phyloP scores from a whole-genome alignment of 2,888 invertebrate species.

The Drosophila sordidula region DNA sequence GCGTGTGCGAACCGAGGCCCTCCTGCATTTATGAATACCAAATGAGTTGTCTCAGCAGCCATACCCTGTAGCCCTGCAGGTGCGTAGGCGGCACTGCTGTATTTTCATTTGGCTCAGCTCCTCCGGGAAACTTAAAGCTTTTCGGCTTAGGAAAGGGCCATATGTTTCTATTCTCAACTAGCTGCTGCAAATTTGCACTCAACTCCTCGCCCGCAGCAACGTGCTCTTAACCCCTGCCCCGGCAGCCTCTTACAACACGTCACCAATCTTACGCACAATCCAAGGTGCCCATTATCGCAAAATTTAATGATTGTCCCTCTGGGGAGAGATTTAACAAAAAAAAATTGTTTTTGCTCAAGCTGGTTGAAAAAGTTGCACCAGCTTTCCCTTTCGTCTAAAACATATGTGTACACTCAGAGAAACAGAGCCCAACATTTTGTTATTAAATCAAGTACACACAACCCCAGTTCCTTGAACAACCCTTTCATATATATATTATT shows the following conservation, averaged over 20 bases:
- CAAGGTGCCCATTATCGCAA: slow-evolving; percentile 28
- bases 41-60: slow-evolving; percentile 59
- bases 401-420: neutral
- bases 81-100: too few species aligned
- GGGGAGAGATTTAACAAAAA: slow-evolving; percentile 26
- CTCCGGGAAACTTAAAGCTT: neutral
- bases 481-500: too few species aligned
- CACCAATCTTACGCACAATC: slow-evolving; percentile 10
- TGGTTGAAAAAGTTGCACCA: neutral
- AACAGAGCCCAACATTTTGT: neutral
- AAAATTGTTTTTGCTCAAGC: slow-evolving; percentile 2
- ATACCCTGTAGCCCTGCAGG: slow-evolving; percentile 22
- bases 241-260: neutral
- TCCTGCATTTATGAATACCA: slow-evolving; percentile 75
- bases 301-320: slow-evolving; percentile 38
- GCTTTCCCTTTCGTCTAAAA: slow-evolving; percentile 2
- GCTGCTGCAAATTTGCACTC: slow-evolving; percentile 13
- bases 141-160: neutral
- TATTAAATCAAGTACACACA: too few species aligned
- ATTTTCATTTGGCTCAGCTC: neutral
- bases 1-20: slow-evolving; percentile 54
- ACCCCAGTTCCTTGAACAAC: too few species aligned
- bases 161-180: neutral
- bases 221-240: neutral
- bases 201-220: neutral